Percentiles rank a stretch among this genome's conserved stretches.
These are phyloP conservation scores for Netelia melanura DNA, from an alignment of 2,888 invertebrate genomes.

Conservation along the genomic window DNA sequence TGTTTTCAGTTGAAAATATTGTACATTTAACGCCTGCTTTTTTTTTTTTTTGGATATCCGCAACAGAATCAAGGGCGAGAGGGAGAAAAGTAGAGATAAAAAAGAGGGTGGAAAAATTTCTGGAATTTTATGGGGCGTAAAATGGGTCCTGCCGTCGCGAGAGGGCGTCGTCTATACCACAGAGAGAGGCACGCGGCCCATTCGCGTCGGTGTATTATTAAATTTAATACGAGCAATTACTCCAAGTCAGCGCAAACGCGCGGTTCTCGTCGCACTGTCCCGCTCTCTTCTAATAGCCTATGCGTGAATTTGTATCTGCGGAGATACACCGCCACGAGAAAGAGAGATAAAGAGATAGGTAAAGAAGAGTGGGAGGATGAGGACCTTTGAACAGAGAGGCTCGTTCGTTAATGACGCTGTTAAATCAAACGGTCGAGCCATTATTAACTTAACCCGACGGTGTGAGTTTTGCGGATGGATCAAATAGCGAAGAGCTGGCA, in stretches of 20 bases:
- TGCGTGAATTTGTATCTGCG: constrained; percentile 50
- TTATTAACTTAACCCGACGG: constrained; percentile 73
- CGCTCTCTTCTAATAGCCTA: not conserved
- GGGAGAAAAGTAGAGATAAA: not conserved
- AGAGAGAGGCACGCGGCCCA: not conserved
- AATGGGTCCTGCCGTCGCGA: constrained; percentile 31
- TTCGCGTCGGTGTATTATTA: constrained; percentile 73
- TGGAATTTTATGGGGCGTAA: constrained; percentile 61
- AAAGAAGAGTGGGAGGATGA: constrained; percentile 21
- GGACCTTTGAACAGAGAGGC: constrained; percentile 47
- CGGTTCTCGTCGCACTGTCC: constrained; percentile 39
- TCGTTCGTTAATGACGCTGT: constrained; percentile 75
- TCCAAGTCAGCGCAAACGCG: constrained; percentile 67
- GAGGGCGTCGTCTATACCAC: constrained; percentile 32
- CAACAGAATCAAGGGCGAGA: not conserved
- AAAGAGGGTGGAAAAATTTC: constrained; percentile 36
- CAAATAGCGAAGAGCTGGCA: constrained; percentile 69
- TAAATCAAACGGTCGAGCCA: constrained; percentile 77
- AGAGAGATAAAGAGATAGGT: constrained; percentile 12
- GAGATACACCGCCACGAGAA: constrained; percentile 23
- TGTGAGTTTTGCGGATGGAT: constrained; percentile 69
- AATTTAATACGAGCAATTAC: constrained; percentile 79
- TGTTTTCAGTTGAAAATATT: not conserved
- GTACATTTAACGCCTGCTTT: constrained; percentile 39
- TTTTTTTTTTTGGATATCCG: not conserved